Evolutionary conservation across 2,113 vertebrate genomes (phyloP), one percentile per base, ranked within the genome.

Genomic region (Myotis davidii): DNA sequence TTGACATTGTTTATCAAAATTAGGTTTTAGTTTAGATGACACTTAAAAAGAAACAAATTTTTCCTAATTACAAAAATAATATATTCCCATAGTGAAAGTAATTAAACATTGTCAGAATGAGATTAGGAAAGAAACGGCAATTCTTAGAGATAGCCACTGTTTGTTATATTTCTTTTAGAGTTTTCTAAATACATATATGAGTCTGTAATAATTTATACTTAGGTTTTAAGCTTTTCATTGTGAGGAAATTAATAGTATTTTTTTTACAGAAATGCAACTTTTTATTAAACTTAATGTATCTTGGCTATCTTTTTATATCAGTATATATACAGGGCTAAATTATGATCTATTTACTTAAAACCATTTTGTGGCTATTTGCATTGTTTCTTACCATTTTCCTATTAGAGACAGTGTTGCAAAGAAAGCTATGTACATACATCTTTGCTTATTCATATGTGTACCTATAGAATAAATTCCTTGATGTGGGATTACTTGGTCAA

Each of bases 161-260:
- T 78, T 39, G n/a, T 83, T 77, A 14, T 52, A 32, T 92, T 92
- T 95, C 37, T 84, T 92, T 56, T 73, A 78, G 64, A 65, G 27
- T 86, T 74, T 85, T 84, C 61, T 85, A 82, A 76, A 72, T 85
- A 29, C 5, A 67, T 39, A 14, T 18, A 56, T 79, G 25, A 45
- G 25, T 65, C n/a, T 70, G 10, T 88, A 79, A 45, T 69, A 64
- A 34, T 72, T 52, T 77, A n/a, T 87, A 48, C 18, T 65, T 88
- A 45, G 21, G n/a, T 83, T 84, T 89, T 59, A 32, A 89, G 23
- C 32, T 77, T 90, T 90, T 77, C 16, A 45, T 74, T 56, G 11
- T 94, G 69, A 67, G 45, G 59, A 37, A 54, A 37, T 74, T 73
- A 64, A 17, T 65, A 50, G 20, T 37, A 34, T 83, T 88, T 88